Conservation (phyloP, 2,888 invertebrate genomes). For the Eulithis prunata region DNA sequence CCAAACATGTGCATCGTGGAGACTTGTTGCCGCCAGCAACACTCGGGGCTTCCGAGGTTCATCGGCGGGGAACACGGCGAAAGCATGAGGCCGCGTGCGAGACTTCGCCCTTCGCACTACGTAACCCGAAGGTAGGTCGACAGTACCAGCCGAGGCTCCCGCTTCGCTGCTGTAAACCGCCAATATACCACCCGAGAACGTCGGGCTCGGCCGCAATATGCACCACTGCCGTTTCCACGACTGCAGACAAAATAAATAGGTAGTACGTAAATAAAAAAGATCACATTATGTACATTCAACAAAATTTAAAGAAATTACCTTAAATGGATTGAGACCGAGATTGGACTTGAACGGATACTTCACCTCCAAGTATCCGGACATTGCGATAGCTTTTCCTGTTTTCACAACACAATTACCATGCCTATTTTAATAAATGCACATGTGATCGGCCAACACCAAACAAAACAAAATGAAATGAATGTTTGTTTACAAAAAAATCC, state of each 20-base stretch:
- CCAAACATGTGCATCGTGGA: conserved; percentile 88
- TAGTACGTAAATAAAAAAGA: not conserved
- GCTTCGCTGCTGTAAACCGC: conserved; percentile 83
- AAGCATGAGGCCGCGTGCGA: conserved; percentile 87
- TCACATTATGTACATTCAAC: not conserved
- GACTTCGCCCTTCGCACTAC: conserved; percentile 87
- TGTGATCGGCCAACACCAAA: conserved; percentile 41
- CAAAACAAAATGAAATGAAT: conserved; percentile 5
- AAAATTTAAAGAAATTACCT: conserved; percentile 66
- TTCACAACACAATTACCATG: conserved; percentile 36
- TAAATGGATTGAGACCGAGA: conserved; percentile 86
- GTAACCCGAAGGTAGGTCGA: conserved; percentile 84
- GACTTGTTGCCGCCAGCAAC: conserved; percentile 86
- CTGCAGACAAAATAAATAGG: conserved; percentile 61
- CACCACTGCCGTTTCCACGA: conserved; percentile 88
- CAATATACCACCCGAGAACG: conserved; percentile 80
- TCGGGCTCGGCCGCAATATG: conserved; percentile 83
- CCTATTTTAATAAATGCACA: conserved; percentile 46
- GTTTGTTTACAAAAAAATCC: conserved; percentile 26
- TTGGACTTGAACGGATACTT: conserved; percentile 86
- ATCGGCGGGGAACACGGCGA: conserved; percentile 86
- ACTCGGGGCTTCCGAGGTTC: conserved; percentile 86
- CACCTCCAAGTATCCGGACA: conserved; percentile 86
- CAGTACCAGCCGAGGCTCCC: conserved; percentile 73
- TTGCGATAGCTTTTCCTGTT: conserved; percentile 35